These are phyloP conservation scores for Gnathonemus longibarbis DNA, from an alignment of 2,113 vertebrate genomes.

Conservation along the genomic window DNA sequence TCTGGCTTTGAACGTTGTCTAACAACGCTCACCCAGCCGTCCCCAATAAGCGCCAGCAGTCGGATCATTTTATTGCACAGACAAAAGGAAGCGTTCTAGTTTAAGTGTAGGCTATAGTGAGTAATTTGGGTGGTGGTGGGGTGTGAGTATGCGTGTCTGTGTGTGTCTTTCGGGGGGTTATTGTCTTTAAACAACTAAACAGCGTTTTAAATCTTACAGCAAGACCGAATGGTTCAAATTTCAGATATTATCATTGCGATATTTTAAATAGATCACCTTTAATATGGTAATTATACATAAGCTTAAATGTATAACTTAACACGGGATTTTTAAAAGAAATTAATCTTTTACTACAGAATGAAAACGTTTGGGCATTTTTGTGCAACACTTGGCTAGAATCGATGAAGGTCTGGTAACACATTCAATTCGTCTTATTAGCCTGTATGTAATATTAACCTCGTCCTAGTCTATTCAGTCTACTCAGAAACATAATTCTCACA, in stretches of 20 bases:
- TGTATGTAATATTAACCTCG: background rate
- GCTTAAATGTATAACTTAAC: background rate
- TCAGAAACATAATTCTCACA: background rate
- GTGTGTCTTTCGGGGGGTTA: background rate
- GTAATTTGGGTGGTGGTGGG: constrained; percentile 12
- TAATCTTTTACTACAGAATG: background rate
- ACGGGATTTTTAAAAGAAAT: background rate
- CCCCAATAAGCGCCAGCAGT: constrained; percentile 47
- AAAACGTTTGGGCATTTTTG: background rate
- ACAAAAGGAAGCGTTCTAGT: constrained; percentile 49
- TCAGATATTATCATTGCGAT: background rate
- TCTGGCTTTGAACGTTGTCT: constrained; percentile 59
- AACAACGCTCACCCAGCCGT: constrained; percentile 46
- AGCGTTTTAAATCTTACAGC: background rate
- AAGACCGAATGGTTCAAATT: background rate
- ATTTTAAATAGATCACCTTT: background rate
- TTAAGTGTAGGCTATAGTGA: constrained; percentile 27
- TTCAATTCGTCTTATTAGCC: background rate
- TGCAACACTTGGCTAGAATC: background rate
- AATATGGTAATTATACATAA: background rate
- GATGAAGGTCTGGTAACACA: background rate
- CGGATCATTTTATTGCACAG: constrained; percentile 56
- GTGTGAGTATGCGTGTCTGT: constrained; percentile 12
- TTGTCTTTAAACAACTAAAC: background rate
- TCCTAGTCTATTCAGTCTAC: background rate